Evolutionary conservation across 2,888 invertebrate genomes (phyloP).

Genomic region (Ptychoptera contaminata): DNA sequence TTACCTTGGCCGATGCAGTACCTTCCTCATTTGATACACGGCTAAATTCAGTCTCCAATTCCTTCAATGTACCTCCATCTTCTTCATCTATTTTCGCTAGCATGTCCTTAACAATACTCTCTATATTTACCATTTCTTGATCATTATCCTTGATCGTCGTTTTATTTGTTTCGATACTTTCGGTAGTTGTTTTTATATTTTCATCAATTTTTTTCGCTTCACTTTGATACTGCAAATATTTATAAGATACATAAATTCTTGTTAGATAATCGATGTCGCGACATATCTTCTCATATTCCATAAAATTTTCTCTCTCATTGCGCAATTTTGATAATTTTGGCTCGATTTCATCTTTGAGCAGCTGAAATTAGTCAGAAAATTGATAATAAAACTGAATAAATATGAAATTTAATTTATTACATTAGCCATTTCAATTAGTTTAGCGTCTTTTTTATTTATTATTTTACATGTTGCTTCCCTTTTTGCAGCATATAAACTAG

Average conservation of each 20-base stretch:
- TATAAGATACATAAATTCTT: slow-evolving; percentile 37
- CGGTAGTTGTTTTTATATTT: slow-evolving; percentile 36
- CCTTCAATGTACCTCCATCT: slow-evolving; percentile 43
- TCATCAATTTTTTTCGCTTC: slow-evolving; percentile 22
- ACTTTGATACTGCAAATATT: slow-evolving; percentile 32
- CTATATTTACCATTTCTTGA: slow-evolving; percentile 36
- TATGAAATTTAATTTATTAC: slow-evolving; percentile 11
- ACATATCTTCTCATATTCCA: slow-evolving; percentile 74
- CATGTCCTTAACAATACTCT: slow-evolving; percentile 42
- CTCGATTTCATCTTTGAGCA: slow-evolving; percentile 71
- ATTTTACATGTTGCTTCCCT: slow-evolving; percentile 71
- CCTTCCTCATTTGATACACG: slow-evolving; percentile 51
- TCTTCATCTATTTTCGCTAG: slow-evolving; percentile 51
- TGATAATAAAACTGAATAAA: not conserved
- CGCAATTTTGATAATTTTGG: slow-evolving; percentile 76
- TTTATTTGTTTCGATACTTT: slow-evolving; percentile 41
- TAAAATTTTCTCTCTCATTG: slow-evolving; percentile 66
- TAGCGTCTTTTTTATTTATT: slow-evolving; percentile 85
- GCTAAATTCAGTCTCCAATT: slow-evolving; percentile 46
- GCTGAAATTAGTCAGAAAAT: slow-evolving; percentile 26
- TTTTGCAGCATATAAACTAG: slow-evolving; percentile 91
- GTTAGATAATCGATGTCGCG: slow-evolving; percentile 71
- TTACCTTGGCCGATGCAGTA: slow-evolving; percentile 42
- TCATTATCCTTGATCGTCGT: slow-evolving; percentile 38
- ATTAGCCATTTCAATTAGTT: slow-evolving; percentile 68